Base-by-base conservation (phyloP, 2,797 vertebrate genomes). In the Anniella stebbinsi region DNA sequence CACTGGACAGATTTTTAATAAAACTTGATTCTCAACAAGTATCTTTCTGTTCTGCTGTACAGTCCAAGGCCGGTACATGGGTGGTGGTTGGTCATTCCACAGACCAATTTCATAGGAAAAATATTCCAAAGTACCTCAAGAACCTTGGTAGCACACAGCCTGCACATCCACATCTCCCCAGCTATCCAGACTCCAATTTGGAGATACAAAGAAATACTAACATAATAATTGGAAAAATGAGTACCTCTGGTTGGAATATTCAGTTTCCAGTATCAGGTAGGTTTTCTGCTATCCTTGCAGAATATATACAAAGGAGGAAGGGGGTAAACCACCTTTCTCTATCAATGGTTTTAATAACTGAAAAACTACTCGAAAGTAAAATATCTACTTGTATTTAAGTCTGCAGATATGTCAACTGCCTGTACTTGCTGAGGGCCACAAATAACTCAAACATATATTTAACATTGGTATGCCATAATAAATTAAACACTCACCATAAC, bases 401-500 rank as follows among this genome's bases (percentile, higher is more conserved):
- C 1, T 80, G 17, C 13, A 57, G 4, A 84, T 4, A 76, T 21
- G 17, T 75, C 8, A 69, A 30, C 45, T 76, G 51, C 11, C 6
- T 67, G 38, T 72, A 54, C 0, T 38, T 77, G 6, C 21, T 30
- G 11, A 90, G 33, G 4, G 48, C 1, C 38, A 45, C n/a, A 73
- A 45, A 48, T 57, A 54, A 8, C 38, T 70, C 81, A 69, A 41
- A 28, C 36, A 66, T 9, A 6, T n/a, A 76, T 28, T 23, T 0
- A 60, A 2, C 9, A 48, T 0, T 51, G 33, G 33, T 82, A 73
- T 41, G 69, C 6, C 73, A 30, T 0, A 63, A 4, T 0, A 72
- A 82, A 54, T 76, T 23, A 89, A 91, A 17, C 23, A 94, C 97
- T 96, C 94, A 98, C 99, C 99, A 23, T 98, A 99, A 93, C 99